These are phyloP conservation scores for Tipula vernalis DNA, from an alignment of 2,888 invertebrate species.

Conservation along the genomic window DNA sequence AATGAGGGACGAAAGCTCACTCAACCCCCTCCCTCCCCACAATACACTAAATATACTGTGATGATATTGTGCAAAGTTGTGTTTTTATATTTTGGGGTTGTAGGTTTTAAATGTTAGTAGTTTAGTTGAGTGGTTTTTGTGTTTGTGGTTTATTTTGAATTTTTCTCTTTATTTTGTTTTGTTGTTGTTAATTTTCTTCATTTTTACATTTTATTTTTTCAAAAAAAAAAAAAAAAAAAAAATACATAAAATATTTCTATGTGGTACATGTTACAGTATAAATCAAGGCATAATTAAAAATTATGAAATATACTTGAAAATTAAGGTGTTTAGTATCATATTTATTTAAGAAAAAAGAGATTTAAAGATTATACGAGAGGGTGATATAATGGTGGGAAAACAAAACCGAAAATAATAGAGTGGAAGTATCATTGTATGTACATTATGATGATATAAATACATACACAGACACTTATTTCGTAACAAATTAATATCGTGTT, in stretches of 20 bases:
- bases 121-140: conserved; percentile 10
- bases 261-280: not conserved
- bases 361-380: not conserved
- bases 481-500: not conserved
- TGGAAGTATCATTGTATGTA: not conserved
- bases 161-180: not conserved
- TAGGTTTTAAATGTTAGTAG: conserved; percentile 5
- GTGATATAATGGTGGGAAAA: not conserved
- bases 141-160: conserved; percentile 8
- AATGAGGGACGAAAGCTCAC: not conserved
- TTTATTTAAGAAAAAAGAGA: not conserved
- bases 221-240: not conserved
- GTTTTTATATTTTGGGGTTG: conserved; percentile 4
- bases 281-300: not conserved
- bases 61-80: not conserved
- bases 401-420: not conserved
- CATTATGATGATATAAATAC: not conserved
- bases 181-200: not conserved
- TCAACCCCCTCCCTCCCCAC: not conserved
- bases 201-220: not conserved
- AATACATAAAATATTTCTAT: not conserved
- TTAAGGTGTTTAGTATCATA: not conserved
- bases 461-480: not conserved
- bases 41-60: not conserved
- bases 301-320: conserved; percentile 4